Evolutionary conservation across 2,888 invertebrate species (phyloP).

Genomic region (Elegia similella): DNA sequence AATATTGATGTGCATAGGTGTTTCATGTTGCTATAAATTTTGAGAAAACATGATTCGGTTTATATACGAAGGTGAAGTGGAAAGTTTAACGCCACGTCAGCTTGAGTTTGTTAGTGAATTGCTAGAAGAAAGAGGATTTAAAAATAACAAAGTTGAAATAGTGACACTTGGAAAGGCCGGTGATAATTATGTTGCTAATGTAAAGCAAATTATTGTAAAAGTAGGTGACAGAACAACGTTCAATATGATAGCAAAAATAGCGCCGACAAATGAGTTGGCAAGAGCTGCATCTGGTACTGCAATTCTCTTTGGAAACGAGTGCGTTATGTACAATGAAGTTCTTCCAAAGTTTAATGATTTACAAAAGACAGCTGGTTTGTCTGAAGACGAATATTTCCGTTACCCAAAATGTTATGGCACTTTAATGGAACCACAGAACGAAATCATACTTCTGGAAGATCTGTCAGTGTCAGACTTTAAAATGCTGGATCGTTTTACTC

Average conservation of each 20-base stretch:
- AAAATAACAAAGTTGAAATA: conserved; percentile 32
- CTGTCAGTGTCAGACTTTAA: conserved; percentile 35
- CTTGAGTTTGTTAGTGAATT: conserved; percentile 39
- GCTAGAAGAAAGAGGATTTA: conserved; percentile 37
- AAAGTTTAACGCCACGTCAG: conserved; percentile 35
- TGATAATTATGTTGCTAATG: conserved; percentile 11
- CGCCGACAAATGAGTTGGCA: conserved; percentile 31
- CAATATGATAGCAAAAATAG: conserved; percentile 52
- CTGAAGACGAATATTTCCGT: conserved; percentile 37
- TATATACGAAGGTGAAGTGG: conserved; percentile 38
- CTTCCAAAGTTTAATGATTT: conserved; percentile 42
- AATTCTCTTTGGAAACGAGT: conserved; percentile 43
- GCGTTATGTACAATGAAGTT: conserved; percentile 40
- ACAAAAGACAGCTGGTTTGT: conserved; percentile 38
- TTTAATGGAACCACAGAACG: conserved; percentile 35
- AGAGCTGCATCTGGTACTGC: conserved; percentile 28
- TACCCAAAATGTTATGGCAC: conserved; percentile 46
- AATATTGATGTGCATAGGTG: not conserved
- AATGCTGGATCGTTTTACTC: conserved; percentile 43
- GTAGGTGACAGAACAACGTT: conserved; percentile 34
- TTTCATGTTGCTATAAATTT: not conserved
- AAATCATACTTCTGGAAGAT: conserved; percentile 52
- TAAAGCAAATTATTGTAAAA: conserved; percentile 31
- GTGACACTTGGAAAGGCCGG: conserved; percentile 34
- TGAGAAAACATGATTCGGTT: conserved; percentile 23